phyloP scores from a whole-genome alignment of 2,888 invertebrate genomes.

The Allolobophora icterica region DNA sequence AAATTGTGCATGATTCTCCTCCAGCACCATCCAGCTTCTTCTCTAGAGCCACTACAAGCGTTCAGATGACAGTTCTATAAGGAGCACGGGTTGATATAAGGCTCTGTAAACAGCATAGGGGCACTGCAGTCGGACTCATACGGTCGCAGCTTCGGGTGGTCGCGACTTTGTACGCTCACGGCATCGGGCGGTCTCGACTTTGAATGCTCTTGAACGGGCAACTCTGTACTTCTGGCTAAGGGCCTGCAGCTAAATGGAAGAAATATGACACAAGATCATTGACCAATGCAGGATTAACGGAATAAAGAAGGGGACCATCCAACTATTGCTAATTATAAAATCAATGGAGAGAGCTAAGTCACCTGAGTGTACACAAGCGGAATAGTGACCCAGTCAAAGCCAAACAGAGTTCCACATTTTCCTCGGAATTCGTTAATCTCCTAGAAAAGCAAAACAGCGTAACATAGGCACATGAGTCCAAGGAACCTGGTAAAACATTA shows the following conservation, averaged over 20 bases:
- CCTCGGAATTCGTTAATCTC: slow-evolving; percentile 82
- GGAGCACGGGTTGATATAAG: too few relatives aligned
- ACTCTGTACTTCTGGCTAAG: too few relatives aligned
- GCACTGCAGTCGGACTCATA: too few relatives aligned
- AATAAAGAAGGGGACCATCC: neutral
- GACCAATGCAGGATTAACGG: neutral
- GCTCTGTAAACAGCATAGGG: too few relatives aligned
- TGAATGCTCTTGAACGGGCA: too few relatives aligned
- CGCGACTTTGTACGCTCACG: too few relatives aligned
- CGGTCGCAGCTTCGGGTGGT: too few relatives aligned
- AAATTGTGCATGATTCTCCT: too few relatives aligned
- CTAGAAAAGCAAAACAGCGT: slow-evolving; percentile 50
- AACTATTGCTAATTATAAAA: neutral
- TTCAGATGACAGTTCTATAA: too few relatives aligned
- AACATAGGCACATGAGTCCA: neutral
- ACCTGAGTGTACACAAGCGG: slow-evolving; percentile 72
- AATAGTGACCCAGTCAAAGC: slow-evolving; percentile 73
- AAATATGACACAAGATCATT: neutral
- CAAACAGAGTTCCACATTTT: slow-evolving; percentile 56
- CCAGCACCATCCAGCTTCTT: too few relatives aligned
- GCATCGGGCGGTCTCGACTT: too few relatives aligned
- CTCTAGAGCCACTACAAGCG: too few relatives aligned
- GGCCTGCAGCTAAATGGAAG: neutral
- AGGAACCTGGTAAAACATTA: neutral
- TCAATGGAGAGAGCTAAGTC: slow-evolving; percentile 4